Base-by-base conservation (phyloP, 1,140 invertebrate genomes). In the Plutomurus gul region DNA sequence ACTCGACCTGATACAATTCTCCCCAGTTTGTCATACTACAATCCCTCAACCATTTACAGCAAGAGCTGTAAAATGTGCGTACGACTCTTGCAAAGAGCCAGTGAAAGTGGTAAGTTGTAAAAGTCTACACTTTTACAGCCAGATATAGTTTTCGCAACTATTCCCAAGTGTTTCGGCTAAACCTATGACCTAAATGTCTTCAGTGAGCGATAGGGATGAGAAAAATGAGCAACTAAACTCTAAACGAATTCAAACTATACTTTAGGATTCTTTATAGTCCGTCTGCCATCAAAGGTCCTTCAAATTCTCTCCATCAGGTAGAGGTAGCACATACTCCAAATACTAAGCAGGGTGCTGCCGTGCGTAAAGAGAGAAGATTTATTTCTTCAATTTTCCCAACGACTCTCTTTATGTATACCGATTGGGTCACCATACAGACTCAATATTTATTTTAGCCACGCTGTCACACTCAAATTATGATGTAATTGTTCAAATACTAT, bases 61-160 rank as follows among this genome's bases (percentile, higher is more conserved):
- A n/a, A n/a, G n/a, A 65, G 27, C 18, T 65, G 56, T 65, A 65
- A 65, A 65, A 65, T 65, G 56, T 65, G 56, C 56, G 56, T 65
- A 56, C 25, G 27, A 30, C 27, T 16, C 27, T 65, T 33, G 18
- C n/a, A n/a, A 16, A n/a, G 56, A 65, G 36, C 56, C 30, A 65
- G 30, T 65, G 56, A 36, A 65, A 65, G 56, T 65, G 18, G 56
- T 65, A 65, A 65, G 36, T 65, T 30, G 56, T 65, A 65, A 65
- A 65, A 65, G 25, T 27, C 27, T 30, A n/a, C 16, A 65, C 22
- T 65, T 65, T 65, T 65, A 65, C 27, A 65, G 27, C 30, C 27
- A 36, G 56, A 30, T 65, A 65, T 25, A 25, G 20, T 25, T 27
- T 27, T 13, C 22, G 25, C 51, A 1, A 56, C 51, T 65, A 65